These are phyloP conservation scores for Spisula solida DNA, from an alignment of 2,888 invertebrate genomes.

Conservation along the genomic window DNA sequence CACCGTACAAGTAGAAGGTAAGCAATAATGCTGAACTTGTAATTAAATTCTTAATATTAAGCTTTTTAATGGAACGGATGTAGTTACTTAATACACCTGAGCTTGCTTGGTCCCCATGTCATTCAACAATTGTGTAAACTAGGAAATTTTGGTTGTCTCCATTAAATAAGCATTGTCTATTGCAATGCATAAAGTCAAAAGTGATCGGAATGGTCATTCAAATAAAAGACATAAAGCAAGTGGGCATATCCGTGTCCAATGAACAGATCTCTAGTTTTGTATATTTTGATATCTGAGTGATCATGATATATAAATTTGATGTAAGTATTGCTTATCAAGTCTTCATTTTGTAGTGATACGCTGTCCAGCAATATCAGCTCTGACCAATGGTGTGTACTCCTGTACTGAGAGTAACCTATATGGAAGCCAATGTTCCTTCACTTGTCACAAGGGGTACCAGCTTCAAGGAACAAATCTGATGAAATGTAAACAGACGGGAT, in stretches of 20 bases:
- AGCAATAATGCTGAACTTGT: background rate
- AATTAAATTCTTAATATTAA: background rate
- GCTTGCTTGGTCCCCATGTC: too few relatives aligned
- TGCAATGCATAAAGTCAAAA: too few relatives aligned
- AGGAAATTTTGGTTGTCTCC: too few relatives aligned
- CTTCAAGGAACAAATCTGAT: background rate
- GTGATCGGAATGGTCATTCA: too few relatives aligned
- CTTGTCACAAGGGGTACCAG: background rate
- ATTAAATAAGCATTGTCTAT: too few relatives aligned
- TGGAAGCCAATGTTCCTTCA: slow-evolving; percentile 27
- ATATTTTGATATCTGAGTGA: too few relatives aligned
- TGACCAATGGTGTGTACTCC: background rate
- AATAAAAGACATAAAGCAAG: too few relatives aligned
- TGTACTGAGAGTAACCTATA: slow-evolving; percentile 13
- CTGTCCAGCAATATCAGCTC: background rate
- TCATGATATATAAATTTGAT: too few relatives aligned
- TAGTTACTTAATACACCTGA: background rate
- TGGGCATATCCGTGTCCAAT: too few relatives aligned
- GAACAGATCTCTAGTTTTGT: too few relatives aligned
- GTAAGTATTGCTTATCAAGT: background rate
- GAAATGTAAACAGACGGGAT: background rate
- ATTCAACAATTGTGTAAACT: too few relatives aligned
- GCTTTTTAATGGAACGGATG: too few relatives aligned
- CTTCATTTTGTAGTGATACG: background rate
- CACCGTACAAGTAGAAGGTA: slow-evolving; percentile 18